Evolutionary conservation across 2,888 invertebrate genomes (phyloP).

Genomic region (Trisateles emortualis): DNA sequence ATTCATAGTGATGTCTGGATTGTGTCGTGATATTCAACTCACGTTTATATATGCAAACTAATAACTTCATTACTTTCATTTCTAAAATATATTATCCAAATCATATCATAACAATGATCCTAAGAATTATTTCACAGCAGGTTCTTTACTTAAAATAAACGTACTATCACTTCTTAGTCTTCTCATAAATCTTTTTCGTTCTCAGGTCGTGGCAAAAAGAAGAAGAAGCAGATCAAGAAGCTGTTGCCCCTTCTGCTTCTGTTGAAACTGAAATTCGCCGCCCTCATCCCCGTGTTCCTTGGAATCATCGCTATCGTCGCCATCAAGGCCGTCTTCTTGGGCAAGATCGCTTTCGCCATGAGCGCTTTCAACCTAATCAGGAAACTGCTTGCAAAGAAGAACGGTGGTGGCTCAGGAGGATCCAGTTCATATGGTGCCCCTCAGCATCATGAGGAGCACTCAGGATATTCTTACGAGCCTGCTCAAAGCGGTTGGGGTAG

Average conservation of each 20-base stretch:
- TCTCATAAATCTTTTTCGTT: too few species aligned
- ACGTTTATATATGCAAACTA: too few species aligned
- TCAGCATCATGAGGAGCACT: conserved; percentile 87
- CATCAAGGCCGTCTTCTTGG: conserved; percentile 93
- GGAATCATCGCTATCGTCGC: conserved; percentile 92
- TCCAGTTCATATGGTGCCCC: conserved; percentile 89
- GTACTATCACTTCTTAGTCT: too few species aligned
- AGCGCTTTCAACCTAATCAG: conserved; percentile 88
- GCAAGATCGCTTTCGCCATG: conserved; percentile 94
- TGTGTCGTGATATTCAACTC: too few species aligned
- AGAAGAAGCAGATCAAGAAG: conserved; percentile 91
- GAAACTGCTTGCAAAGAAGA: conserved; percentile 90
- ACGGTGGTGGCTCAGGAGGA: conserved; percentile 58
- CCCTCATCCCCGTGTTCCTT: conserved; percentile 91
- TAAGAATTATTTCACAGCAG: too few species aligned
- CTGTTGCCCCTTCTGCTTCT: conserved; percentile 92
- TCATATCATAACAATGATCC: neutral
- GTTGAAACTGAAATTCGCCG: conserved; percentile 92
- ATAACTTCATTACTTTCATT: neutral
- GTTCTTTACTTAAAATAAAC: too few species aligned
- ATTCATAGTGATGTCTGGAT: neutral
- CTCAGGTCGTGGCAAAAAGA: conserved; percentile 92
- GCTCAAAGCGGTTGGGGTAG: conserved; percentile 88
- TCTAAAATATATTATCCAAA: neutral
- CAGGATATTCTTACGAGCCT: conserved; percentile 84